Conservation (phyloP, 2,888 invertebrate species). For the Patella pellucida region DNA sequence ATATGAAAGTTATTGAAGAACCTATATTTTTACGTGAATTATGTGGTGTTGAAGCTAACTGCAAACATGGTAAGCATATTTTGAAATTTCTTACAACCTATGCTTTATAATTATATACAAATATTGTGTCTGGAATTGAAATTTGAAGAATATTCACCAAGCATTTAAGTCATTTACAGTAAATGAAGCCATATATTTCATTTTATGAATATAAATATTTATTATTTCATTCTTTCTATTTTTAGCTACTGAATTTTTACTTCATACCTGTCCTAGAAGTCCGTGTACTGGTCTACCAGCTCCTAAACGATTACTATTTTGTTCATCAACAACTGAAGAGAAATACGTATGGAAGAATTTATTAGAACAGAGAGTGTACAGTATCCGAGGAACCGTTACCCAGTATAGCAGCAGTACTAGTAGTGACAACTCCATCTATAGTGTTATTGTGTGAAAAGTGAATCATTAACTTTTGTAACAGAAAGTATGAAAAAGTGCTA, state of each 20-base stretch:
- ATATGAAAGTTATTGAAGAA: conserved; percentile 53
- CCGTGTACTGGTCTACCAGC: conserved; percentile 26
- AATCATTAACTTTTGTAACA: too few species aligned
- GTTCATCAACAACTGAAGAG: conserved; percentile 61
- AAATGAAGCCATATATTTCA: background rate
- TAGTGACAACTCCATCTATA: conserved; percentile 6
- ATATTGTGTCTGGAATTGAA: background rate
- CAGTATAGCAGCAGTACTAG: conserved; percentile 47
- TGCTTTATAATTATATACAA: background rate
- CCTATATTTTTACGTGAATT: conserved; percentile 57
- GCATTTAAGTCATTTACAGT: background rate
- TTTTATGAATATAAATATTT: conserved; percentile 1
- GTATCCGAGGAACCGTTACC: conserved; percentile 42
- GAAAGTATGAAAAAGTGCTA: too few species aligned
- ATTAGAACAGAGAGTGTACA: conserved; percentile 60
- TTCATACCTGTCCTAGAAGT: conserved; percentile 41
- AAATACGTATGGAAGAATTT: conserved; percentile 66
- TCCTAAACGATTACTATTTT: conserved; percentile 38
- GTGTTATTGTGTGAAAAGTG: conserved; percentile 2
- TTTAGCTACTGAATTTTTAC: conserved; percentile 56
- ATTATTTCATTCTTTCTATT: conserved; percentile 18
- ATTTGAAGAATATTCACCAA: background rate
- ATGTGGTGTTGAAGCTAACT: conserved; percentile 51
- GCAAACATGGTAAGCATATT: conserved; percentile 51
- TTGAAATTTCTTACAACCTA: background rate